Evolutionary conservation across 2,113 vertebrate genomes (phyloP), one percentile per base, ranked within the genome.

Genomic region (Paralichthys olivaceus): DNA sequence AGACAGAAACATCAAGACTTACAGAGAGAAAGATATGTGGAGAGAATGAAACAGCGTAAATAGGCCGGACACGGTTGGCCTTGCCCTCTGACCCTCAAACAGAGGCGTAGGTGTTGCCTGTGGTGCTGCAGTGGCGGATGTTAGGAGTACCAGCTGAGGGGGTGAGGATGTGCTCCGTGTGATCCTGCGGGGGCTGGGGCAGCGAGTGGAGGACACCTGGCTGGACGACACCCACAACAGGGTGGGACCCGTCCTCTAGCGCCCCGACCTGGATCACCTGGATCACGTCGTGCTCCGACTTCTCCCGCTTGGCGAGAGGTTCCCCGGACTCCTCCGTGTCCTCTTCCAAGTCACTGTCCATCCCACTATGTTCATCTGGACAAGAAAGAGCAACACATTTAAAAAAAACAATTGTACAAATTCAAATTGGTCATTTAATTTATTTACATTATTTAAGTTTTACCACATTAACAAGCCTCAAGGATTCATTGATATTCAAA

Each of bases 301-400:
- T 95, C 84, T 94, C 93, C 5, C 93, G 88, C 87, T 95, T 95
- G 67, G 94, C 89, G 9, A 94, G 83, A 2, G 93, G 94, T 56
- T 95, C 94, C 1, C 93, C 93, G 0, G 80, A 79, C 26, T 94
- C 94, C 45, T 95, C 94, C 0, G 83, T 22, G 68, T 95, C 94
- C 2, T 95, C 94, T 0, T 95, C 94, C 29, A 94, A 76, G 83
- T 95, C 94, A 6, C 94, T 95, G 84, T 95, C 94, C 94, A 95
- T 87, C 62, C 94, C 94, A 17, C 94, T 95, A 0, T 90, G 87
- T 79, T 95, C 94, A 66, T 95, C 94, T 95, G 22, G 12, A 72
- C 7, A 14, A 22, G 26, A 72, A 14, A 54, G 37, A 66, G n/a
- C 11, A 25, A 15, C 8, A 29, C 26, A 4, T n/a, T n/a, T 7